phyloP scores from a whole-genome alignment of 1,140 invertebrate species.

The Tetragnatha versicolor region DNA sequence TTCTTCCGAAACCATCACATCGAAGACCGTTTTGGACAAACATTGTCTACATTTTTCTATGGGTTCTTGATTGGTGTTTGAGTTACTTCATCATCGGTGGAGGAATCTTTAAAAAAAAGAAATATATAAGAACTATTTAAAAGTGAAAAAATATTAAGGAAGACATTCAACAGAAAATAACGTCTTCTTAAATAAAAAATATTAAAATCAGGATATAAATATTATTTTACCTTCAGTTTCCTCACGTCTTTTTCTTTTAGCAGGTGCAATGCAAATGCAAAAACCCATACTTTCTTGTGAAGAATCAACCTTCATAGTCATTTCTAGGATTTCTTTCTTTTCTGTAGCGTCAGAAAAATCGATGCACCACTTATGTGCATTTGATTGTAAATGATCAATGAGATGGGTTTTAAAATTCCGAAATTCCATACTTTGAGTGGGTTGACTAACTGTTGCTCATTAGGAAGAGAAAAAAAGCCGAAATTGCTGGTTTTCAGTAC shows the following conservation, averaged over 20 bases:
- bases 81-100: neutral
- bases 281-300: too few species aligned
- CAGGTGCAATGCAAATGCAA: too few species aligned
- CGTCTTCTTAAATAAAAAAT: too few species aligned
- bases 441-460: constrained; percentile 5
- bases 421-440: constrained; percentile 4
- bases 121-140: neutral
- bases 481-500: constrained; percentile 3
- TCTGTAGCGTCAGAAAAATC: neutral
- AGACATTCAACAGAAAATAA: too few species aligned
- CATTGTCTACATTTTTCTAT: too few species aligned
- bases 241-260: too few species aligned
- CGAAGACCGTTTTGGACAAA: too few species aligned
- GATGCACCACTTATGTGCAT: constrained; percentile 4
- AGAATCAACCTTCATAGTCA: too few species aligned
- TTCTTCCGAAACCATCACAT: neutral
- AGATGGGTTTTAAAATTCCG: neutral
- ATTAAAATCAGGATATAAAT: too few species aligned
- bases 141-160: neutral
- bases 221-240: too few species aligned
- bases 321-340: neutral
- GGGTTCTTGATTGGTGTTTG: too few species aligned
- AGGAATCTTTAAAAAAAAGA: neutral
- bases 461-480: constrained; percentile 5
- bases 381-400: constrained; percentile 7